Percentiles rank a stretch among this genome's conserved stretches.
Conservation (phyloP, 1,140 invertebrate genomes). For the Brachionus calyciflorus region DNA sequence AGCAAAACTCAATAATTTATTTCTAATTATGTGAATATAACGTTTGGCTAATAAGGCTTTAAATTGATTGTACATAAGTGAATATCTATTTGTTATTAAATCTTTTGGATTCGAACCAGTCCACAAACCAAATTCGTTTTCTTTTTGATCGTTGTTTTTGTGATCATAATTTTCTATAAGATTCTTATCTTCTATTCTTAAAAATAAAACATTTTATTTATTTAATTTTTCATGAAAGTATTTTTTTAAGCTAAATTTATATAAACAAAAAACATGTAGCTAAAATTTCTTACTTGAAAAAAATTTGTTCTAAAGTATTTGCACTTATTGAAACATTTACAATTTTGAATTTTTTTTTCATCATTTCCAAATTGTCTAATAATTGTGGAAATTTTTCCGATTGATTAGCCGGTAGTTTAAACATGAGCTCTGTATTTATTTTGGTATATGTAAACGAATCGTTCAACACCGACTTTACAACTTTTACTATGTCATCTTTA, state of each 20-base stretch:
- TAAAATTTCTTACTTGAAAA: constrained; percentile 43
- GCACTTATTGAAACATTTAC: constrained; percentile 39
- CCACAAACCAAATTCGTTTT: not conserved
- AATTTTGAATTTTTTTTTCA: constrained; percentile 49
- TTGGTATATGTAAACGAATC: not conserved
- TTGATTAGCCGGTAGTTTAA: constrained; percentile 58
- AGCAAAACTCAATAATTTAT: constrained; percentile 57
- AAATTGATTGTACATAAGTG: constrained; percentile 52
- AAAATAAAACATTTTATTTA: not conserved
- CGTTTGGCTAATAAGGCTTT: constrained; percentile 60
- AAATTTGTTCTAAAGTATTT: constrained; percentile 49
- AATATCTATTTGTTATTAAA: not conserved
- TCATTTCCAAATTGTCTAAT: constrained; percentile 52
- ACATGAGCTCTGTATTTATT: constrained; percentile 12
- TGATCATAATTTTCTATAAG: no score
- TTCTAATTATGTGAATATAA: constrained; percentile 57
- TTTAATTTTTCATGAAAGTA: not conserved
- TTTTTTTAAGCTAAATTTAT: not conserved
- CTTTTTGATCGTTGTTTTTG: not conserved
- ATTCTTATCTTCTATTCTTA: no score
- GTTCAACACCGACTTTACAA: not conserved
- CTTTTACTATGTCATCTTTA: not conserved
- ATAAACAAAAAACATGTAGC: not conserved
- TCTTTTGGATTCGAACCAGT: not conserved
- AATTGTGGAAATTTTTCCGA: constrained; percentile 55